Evolutionary conservation across 2,797 vertebrate species (phyloP), one percentile per base, ranked within the genome.

Genomic region (Paguma larvata): DNA sequence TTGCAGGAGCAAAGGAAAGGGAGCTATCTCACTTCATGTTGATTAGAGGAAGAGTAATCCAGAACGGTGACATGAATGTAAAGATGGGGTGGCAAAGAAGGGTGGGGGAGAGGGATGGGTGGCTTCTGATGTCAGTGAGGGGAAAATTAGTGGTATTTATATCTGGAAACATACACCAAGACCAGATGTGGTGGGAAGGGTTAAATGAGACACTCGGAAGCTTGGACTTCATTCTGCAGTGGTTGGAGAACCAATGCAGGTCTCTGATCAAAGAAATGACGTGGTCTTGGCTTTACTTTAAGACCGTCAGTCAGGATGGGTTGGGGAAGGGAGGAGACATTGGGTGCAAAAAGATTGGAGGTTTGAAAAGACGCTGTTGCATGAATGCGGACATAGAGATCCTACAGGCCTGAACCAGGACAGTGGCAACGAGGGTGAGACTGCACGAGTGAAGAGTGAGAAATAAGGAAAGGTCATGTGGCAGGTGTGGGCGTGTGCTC

Each of bases 181-280:
- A 48, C 44, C 14, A 56, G 6, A 32, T 85, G 38, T 53, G 38
- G 30, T 62, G 7, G 19, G 21, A 30, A 4, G 9, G 4, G 18
- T 59, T 93, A 89, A 89, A 83, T n/a, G 34, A 48, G 65, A 79
- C 11, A 10, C 46, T 85, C 70, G 51, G 21, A 92, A 87, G 13
- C 63, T 27, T 21, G 34, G 15, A 27, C 16, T 88, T 38, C 10
- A 30, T 68, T 90, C 53, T 62, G 7, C 13, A 82, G 48, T 65
- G 12, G 13, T 7, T 70, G 23, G 30, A 94, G 11, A 80, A 70
- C 11, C 41, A 56, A 13, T 51, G 41, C 15, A 83, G 38, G 7
- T 53, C 70, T 92, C 92, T 77, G 13, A 80, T 38, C 51, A 80
- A 87, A 77, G 23, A 83, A 84, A 89, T 79, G 75, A 65, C 2